A percentile compares a stretch with the other conserved stretches of the same genome.
Conservation (phyloP, 2,888 invertebrate species). For the Aplocera efformata region DNA sequence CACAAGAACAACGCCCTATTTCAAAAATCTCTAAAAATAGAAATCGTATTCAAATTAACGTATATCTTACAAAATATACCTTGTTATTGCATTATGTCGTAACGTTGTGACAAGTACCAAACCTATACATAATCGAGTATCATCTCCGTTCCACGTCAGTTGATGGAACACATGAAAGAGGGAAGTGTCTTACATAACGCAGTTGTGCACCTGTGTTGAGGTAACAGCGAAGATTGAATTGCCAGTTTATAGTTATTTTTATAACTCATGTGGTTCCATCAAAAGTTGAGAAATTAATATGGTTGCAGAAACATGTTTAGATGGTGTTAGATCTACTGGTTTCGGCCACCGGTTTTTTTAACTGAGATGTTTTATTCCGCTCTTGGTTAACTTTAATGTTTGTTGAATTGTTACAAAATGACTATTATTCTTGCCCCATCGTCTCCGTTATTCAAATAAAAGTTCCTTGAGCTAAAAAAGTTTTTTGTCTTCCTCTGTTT, state of each 20-base stretch:
- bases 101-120: conserved; percentile 12
- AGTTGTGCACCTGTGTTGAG: neutral
- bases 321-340: too few relatives aligned
- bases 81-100: conserved; percentile 8
- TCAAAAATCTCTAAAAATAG: conserved; percentile 6
- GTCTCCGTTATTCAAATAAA: too few relatives aligned
- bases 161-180: conserved; percentile 20
- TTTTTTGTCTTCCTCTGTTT: too few relatives aligned
- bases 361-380: too few relatives aligned
- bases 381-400: too few relatives aligned
- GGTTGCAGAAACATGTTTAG: too few relatives aligned
- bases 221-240: neutral
- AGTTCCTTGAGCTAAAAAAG: too few relatives aligned
- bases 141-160: conserved; percentile 17
- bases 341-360: too few relatives aligned
- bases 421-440: too few relatives aligned
- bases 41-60: conserved; percentile 12
- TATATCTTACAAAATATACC: conserved; percentile 10
- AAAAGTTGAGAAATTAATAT: neutral
- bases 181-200: conserved; percentile 16
- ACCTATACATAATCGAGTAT: conserved; percentile 1
- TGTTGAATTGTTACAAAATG: too few relatives aligned
- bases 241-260: too few relatives aligned
- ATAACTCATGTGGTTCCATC: too few relatives aligned
- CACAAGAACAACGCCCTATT: conserved; percentile 6